Conservation (phyloP, 1,140 invertebrate genomes). For the Arion vulgaris region DNA sequence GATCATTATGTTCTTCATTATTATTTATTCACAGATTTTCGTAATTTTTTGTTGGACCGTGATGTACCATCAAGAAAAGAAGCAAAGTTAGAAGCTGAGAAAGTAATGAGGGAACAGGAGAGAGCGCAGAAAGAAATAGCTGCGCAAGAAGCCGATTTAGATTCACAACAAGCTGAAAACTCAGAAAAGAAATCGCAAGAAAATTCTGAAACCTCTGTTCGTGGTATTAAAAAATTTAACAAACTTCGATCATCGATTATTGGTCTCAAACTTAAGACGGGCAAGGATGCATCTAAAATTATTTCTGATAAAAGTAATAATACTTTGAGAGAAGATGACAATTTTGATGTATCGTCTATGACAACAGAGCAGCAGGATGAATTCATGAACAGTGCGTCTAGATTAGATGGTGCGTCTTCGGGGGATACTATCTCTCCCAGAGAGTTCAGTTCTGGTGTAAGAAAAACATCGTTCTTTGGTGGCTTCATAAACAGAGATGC, state of each 20-base stretch:
- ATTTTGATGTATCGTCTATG: no score
- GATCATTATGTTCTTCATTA: no score
- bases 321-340: neutral
- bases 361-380: no score
- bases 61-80: slow-evolving; percentile 23
- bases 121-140: neutral
- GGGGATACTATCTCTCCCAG: no score
- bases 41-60: slow-evolving; percentile 15
- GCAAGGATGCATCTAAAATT: neutral
- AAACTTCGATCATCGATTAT: neutral
- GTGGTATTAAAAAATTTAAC: neutral
- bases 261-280: neutral
- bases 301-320: neutral
- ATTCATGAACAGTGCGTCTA: no score
- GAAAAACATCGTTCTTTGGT: neutral
- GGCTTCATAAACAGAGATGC: neutral
- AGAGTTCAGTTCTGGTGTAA: neutral
- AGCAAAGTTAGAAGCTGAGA: neutral
- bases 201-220: neutral
- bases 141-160: neutral
- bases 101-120: neutral
- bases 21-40: slow-evolving; percentile 38
- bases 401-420: no score
- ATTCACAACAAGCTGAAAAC: neutral
- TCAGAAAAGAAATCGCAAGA: neutral